Base-by-base conservation (phyloP, 2,888 invertebrate species). In the Watsonalla binaria region DNA sequence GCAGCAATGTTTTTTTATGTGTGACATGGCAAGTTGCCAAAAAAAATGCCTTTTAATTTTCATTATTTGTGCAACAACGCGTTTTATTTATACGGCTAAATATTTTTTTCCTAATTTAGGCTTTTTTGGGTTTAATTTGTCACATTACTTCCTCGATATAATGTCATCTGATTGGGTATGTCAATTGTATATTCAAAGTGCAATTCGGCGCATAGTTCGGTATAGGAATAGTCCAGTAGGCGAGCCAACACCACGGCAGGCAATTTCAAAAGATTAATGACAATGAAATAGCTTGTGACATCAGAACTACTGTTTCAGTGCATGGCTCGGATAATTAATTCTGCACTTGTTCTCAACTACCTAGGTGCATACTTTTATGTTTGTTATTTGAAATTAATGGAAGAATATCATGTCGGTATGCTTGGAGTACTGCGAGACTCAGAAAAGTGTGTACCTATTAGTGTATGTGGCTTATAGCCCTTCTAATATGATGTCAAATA, bases 231-330 rank as follows among this genome's bases (percentile, higher is more conserved):
- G 24, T 24, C 1, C 24, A 24, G 24, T 24, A 24, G 54, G 37
- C 34, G 35, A 42, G 52, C 52, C 13, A 11, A 35, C 52, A 46
- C 50, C 56, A 67, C 63, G 57, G 56, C 45, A 57, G 58, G 71
- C 66, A 68, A 70, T 77, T 68, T 68, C 68, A 64, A 67, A 73
- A 75, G 76, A 68, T 66, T 66, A 66, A 68, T 69, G 72, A 63
- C 65, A 60, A 60, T 61, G 15, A 59, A 65, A 70, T 63, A 60
- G 70, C 61, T 65, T 60, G 53, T 65, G 70, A 69, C 67, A 71
- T 71, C 61, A 58, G 55, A 69, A 65, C 65, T 63, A 67, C 60
- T 66, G 69, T 71, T 66, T 66, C 58, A 60, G 57, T 62, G 62
- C 56, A 58, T 15, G 49, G 8, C 39, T 37, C 49, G 11, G 14